phyloP scores from a whole-genome alignment of 2,113 vertebrate species.

The Lamprotornis superbus region DNA sequence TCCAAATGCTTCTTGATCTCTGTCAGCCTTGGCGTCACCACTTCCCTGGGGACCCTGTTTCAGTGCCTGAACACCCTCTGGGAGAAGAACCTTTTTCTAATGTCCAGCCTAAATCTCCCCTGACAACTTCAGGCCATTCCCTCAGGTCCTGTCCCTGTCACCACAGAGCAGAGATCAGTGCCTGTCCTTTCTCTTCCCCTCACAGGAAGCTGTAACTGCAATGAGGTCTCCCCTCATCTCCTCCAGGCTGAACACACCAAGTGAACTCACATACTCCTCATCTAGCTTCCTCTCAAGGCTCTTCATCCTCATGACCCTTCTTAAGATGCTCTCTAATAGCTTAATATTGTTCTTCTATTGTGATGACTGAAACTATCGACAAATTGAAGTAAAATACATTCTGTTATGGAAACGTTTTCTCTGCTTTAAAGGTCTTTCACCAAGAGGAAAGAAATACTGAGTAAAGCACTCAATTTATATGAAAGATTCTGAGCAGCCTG shows the following conservation, averaged over 20 bases:
- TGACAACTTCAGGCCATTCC: background rate
- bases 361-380: background rate
- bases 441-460: background rate
- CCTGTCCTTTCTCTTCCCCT: background rate
- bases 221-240: background rate
- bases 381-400: background rate
- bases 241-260: background rate
- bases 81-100: background rate
- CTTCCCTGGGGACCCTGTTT: background rate
- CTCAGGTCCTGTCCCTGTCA: accelerated
- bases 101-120: background rate
- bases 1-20: background rate
- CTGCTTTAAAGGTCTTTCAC: background rate
- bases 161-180: background rate
- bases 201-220: background rate
- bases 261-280: background rate
- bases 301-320: background rate
- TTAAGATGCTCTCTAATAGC: background rate
- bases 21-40: background rate
- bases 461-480: background rate
- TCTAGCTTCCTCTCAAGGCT: background rate
- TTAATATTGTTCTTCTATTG: background rate
- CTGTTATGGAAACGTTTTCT: background rate
- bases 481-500: background rate
- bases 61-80: background rate